Evolutionary conservation across 2,797 vertebrate species (phyloP), one percentile per base, ranked within the genome.

Genomic region (Borostomias antarcticus): DNA sequence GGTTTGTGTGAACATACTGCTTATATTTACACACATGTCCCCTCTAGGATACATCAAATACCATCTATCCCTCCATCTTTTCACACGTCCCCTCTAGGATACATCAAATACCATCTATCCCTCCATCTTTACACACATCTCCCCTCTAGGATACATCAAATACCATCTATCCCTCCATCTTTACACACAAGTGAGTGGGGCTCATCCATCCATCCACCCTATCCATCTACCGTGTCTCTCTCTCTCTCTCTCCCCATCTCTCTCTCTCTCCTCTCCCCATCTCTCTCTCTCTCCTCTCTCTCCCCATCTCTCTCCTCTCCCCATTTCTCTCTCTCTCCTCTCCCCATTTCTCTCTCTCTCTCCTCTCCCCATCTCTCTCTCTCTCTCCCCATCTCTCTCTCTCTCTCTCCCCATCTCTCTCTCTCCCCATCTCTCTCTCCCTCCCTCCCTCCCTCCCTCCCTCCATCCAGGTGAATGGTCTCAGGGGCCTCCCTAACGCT

Each of bases 391-490:
- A 10, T 52, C 35, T 30, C n/a, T n/a, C 28, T 37, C 7, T 10
- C 26, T 40, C 11, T 3, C 40, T 21, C 21, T 66, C 72, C 33
- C 48, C 63, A 8, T 25, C 23, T 5, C 61, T 74, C 23, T 4
- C n/a, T 62, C 10, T 11, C 13, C 48, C 52, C 59, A 8, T 47
- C 35, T 58, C 30, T 37, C n/a, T 9, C 30, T 35, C 37, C 65
- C 73, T 37, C 40, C 64, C 13, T 23, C 26, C 5, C 61, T 73
- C 23, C 5, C 21, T 62, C 11, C 10, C 15, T 50, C 53, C 62
- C 10, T 48, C 37, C 61, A 43, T 73, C 72, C 21, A 91, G 78
- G 66, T 93, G 69, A 91, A 92, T 0, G 86, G 91, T 29, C 92
- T 3, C 30, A 13, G 3, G 11, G 1, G n/a, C 52, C 2, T n/a